Conservation (phyloP, 2,888 invertebrate genomes). For the Agrenia bidenticulata region DNA sequence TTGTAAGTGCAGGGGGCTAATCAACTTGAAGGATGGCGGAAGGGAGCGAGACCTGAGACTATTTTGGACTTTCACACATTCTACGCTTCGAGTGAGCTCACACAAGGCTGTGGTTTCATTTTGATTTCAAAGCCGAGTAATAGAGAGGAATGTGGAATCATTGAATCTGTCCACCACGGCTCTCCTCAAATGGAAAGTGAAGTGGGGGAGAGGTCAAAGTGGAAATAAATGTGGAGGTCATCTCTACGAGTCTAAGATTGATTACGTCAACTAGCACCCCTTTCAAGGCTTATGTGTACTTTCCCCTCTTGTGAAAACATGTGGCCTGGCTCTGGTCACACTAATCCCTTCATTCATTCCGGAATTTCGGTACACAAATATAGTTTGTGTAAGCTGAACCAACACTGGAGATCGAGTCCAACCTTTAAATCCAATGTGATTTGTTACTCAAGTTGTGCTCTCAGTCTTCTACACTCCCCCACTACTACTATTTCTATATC, state of each 20-base stretch:
- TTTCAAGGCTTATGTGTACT: background rate
- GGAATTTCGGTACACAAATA: slow-evolving; percentile 6
- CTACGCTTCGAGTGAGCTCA: no score
- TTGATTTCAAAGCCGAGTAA: no score
- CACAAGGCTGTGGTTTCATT: no score
- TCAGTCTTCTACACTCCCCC: background rate
- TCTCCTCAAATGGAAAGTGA: background rate
- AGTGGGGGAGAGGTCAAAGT: slow-evolving; percentile 7
- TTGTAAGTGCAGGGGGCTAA: no score
- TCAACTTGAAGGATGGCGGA: no score
- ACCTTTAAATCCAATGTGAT: no score
- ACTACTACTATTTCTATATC: no score
- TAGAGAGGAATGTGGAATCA: no score
- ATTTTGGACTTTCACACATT: no score
- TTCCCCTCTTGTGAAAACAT: slow-evolving; percentile 2
- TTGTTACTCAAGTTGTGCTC: background rate
- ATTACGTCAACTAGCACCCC: background rate
- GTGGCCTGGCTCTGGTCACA: slow-evolving; percentile 4
- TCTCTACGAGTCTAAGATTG: slow-evolving; percentile 9
- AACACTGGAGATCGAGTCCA: no score
- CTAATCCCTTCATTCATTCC: slow-evolving; percentile 22
- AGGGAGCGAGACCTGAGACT: no score
- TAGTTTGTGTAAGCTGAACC: background rate
- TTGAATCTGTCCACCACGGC: background rate
- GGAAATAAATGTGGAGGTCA: slow-evolving; percentile 22